A percentile compares a stretch with the other conserved stretches of the same genome.
phyloP scores from a whole-genome alignment of 30 jellyfish, hydroid and myxozoan species.

The Hydractinia symbiolongicarpus region DNA sequence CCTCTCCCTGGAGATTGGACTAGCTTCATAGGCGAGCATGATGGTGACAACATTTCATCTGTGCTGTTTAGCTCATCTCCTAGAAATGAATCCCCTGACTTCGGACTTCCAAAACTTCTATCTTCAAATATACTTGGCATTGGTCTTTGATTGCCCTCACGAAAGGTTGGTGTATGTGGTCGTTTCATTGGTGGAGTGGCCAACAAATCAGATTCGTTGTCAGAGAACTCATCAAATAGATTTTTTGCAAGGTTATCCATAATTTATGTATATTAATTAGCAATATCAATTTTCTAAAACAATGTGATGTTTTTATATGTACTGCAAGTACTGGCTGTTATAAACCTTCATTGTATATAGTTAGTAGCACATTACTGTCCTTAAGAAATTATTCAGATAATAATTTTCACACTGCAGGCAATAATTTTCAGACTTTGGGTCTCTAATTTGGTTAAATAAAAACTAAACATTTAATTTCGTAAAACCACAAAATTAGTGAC shows the following conservation, averaged over 20 bases:
- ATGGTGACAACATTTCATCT: conserved; percentile 60
- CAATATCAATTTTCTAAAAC: too few species aligned
- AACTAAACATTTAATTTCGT: too few species aligned
- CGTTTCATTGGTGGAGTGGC: conserved; percentile 3
- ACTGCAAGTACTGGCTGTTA: too few species aligned
- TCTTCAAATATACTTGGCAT: conserved; percentile 37
- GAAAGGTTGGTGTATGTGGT: conserved; percentile 15
- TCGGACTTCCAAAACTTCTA: neutral
- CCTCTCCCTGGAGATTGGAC: conserved; percentile 26
- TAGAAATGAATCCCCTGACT: conserved; percentile 48
- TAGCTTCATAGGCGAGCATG: conserved; percentile 46
- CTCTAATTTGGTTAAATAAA: too few species aligned
- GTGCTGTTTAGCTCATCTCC: conserved; percentile 44
- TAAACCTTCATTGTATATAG: too few species aligned
- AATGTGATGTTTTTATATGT: too few species aligned
- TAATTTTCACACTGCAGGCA: too few species aligned
- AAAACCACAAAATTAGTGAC: too few species aligned
- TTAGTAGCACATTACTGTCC: too few species aligned
- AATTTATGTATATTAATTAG: neutral
- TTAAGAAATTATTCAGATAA: too few species aligned
- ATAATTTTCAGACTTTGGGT: too few species aligned
- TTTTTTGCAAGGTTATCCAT: conserved; percentile 65
- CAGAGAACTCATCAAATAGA: conserved; percentile 41
- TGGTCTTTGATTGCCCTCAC: conserved; percentile 4
- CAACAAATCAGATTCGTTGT: neutral